Base-by-base conservation (phyloP, 2,797 vertebrate species). In the Thripadectes ignobilis region DNA sequence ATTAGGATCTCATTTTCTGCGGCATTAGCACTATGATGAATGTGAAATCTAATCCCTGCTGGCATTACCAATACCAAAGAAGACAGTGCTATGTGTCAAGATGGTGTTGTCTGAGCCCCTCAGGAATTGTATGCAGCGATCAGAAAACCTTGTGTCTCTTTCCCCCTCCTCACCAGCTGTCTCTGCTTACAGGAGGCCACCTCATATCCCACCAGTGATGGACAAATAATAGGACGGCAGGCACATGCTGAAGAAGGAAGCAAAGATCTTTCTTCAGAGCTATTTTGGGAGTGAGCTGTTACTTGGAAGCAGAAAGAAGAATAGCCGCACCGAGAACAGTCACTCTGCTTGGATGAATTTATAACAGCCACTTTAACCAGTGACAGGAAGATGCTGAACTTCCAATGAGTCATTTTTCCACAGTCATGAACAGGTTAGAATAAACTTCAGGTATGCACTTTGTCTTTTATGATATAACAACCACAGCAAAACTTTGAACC, bases 1-100 rank as follows among this genome's bases (percentile, higher is more conserved):
- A 74, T 67, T 75, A 68, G 36, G 41, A 52, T 90, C 79, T 88
- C 62, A 78, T 94, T 94, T 95, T 89, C 68, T 95, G 59, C 67
- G 34, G 89, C 55, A 86, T 95, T 92, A 94, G 34, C 3, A 1
- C 54, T 72, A 14, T 68, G 88, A 93, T 76, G 68, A 93, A 88
- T 52, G 52, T 59, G 76, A 93, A 92, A 84, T 39, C 52, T 94
- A 82, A 95, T 94, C 67, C 81, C 83, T 84, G 49, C 74, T 92
- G 91, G 45, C 89, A 93, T 67, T 67, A 43, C 52, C 85, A 63
- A 22, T 78, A 91, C 89, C 38, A 29, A 65, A 87, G 73, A 76
- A 1, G 11, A 51, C n/a, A 41, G 65, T 12, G 39, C 75, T 85
- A 29, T 68, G 55, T 79, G 92, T 94, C 68, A 81, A 93, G 39